These are phyloP conservation scores for Gorsachius goisagi DNA, from an alignment of 2,113 vertebrate genomes.

Conservation along the genomic window DNA sequence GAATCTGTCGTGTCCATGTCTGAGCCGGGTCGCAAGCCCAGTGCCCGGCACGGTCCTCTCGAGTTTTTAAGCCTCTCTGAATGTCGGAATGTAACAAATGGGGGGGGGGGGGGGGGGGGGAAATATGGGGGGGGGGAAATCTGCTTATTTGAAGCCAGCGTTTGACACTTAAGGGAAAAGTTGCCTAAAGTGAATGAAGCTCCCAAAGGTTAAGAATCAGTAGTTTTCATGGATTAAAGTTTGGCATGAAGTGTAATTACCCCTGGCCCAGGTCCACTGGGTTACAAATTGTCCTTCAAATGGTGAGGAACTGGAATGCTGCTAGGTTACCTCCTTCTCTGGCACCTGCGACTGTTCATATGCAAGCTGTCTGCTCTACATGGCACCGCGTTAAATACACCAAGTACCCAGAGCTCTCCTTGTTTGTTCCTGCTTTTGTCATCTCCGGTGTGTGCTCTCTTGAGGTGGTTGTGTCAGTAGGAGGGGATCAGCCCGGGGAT, in stretches of 20 bases:
- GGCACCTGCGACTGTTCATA: neutral
- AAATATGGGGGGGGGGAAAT: too few relatives aligned
- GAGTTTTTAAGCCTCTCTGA: slow-evolving; percentile 27
- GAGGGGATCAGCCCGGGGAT: neutral
- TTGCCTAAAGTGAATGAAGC: slow-evolving; percentile 21
- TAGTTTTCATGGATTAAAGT: slow-evolving; percentile 33
- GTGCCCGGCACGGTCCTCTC: neutral
- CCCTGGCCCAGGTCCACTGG: neutral
- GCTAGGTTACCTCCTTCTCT: slow-evolving; percentile 34
- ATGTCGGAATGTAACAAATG: slow-evolving; percentile 15
- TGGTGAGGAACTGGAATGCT: slow-evolving; percentile 60
- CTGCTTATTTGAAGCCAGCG: slow-evolving; percentile 55
- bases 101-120: too few relatives aligned
- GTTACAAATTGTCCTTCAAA: neutral
- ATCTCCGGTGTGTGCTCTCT: neutral
- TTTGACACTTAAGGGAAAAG: slow-evolving; percentile 35
- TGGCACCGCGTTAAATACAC: slow-evolving; percentile 19
- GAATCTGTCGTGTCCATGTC: neutral
- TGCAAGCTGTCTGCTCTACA: slow-evolving; percentile 1
- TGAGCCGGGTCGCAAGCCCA: neutral
- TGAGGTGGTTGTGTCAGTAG: neutral
- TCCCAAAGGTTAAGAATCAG: slow-evolving; percentile 43
- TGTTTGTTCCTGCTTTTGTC: slow-evolving; percentile 11
- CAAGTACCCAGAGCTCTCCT: slow-evolving; percentile 11
- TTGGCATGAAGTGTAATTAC: slow-evolving; percentile 36